These are phyloP conservation scores for Dasypogon diadema DNA, from an alignment of 2,888 invertebrate species.

Conservation along the genomic window DNA sequence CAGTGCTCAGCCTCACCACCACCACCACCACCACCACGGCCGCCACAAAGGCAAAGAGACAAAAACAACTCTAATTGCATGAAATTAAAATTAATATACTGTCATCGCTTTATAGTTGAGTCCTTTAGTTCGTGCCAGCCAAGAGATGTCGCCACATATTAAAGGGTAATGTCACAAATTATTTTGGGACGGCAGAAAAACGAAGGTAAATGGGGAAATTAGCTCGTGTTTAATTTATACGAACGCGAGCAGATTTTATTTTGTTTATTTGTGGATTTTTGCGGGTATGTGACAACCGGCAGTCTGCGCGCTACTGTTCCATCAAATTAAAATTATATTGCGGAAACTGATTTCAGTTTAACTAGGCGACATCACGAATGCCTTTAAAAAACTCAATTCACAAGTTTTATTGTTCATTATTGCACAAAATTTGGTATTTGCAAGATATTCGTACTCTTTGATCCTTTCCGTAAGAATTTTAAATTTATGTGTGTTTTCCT, in stretches of 20 bases:
- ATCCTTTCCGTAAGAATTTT: too few relatives aligned
- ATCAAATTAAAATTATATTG: conserved; percentile 39
- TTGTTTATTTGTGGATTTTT: conserved; percentile 24
- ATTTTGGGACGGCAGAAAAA: conserved; percentile 15
- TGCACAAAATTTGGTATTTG: too few relatives aligned
- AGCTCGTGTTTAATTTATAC: conserved; percentile 33
- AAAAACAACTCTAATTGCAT: conserved; percentile 62
- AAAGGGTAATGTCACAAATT: conserved; percentile 24
- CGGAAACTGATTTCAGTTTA: conserved; percentile 39
- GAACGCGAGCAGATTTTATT: conserved; percentile 14
- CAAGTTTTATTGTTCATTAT: not conserved
- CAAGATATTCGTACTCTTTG: too few relatives aligned
- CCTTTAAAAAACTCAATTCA: not conserved
- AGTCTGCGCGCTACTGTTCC: not conserved
- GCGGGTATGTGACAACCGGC: conserved; percentile 11
- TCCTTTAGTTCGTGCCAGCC: conserved; percentile 29
- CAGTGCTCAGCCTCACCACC: not conserved
- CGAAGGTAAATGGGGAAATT: conserved; percentile 11
- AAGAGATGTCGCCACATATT: conserved; percentile 34
- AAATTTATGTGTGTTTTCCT: too few relatives aligned
- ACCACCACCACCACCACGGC: not conserved
- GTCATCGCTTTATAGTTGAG: conserved; percentile 56
- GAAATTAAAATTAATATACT: conserved; percentile 68
- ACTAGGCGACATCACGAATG: not conserved
- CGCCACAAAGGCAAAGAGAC: not conserved